phyloP scores from a whole-genome alignment of 1,140 invertebrate species.

The Drosophila watanabei region DNA sequence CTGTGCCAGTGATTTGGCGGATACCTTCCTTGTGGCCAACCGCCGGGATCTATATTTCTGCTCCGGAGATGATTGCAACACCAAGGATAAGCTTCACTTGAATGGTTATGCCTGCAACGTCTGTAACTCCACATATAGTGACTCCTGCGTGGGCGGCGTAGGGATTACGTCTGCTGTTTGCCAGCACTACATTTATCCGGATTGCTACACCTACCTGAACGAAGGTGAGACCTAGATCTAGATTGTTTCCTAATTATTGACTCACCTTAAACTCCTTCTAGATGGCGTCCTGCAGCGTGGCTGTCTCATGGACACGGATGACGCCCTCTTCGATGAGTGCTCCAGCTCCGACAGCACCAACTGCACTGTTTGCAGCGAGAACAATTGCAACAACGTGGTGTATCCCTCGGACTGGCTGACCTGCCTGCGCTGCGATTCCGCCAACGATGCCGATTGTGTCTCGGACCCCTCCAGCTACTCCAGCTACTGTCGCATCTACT shows the following conservation, averaged over 20 bases:
- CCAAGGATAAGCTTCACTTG: constrained; percentile 44
- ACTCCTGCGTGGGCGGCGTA: constrained; percentile 33
- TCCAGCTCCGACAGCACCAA: constrained; percentile 31
- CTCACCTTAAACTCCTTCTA: neutral
- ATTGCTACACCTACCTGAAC: constrained; percentile 51
- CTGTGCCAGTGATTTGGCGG: constrained; percentile 64
- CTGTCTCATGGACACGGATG: constrained; percentile 60
- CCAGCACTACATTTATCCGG: constrained; percentile 54
- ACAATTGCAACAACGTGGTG: constrained; percentile 58
- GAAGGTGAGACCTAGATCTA: constrained; percentile 36
- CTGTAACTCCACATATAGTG: constrained; percentile 46
- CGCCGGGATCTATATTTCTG: constrained; percentile 62
- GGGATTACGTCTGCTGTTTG: constrained; percentile 19
- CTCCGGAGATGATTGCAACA: constrained; percentile 67
- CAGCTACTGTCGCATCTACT: constrained; percentile 56
- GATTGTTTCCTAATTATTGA: neutral
- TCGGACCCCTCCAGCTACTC: constrained; percentile 44
- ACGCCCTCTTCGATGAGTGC: constrained; percentile 66
- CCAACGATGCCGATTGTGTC: constrained; percentile 49
- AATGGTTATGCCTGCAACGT: constrained; percentile 14
- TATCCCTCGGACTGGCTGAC: constrained; percentile 64
- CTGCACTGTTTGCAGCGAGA: constrained; percentile 53
- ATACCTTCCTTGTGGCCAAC: constrained; percentile 23
- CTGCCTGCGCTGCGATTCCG: constrained; percentile 75
- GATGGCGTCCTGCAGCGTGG: constrained; percentile 66